Base-by-base conservation (phyloP, 1,140 invertebrate genomes). In the Rhopalosiphum maidis region DNA sequence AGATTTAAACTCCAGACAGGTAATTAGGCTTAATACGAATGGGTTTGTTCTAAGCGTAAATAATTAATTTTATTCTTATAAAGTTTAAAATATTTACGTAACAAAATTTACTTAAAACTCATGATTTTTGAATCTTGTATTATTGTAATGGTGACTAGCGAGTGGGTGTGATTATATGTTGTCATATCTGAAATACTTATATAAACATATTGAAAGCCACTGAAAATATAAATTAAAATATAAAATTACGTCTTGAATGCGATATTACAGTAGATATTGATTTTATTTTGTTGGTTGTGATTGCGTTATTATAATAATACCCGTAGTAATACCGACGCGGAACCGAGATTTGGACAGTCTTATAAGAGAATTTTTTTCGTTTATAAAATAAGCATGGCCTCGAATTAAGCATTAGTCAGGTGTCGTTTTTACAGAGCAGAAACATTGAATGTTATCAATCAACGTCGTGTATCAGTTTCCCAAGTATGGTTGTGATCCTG, bases 401-500 rank as follows among this genome's bases (percentile, higher is more conserved):
- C 60, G n/a, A 18, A 77, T 77, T 77, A n/a, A 77, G 60, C 60
- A 77, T n/a, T 35, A 77, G 60, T 77, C 60, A 77, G 60, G 15
- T 77, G n/a, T 77, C 60, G 60, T n/a, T 77, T 77, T 77, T n/a
- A 77, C 60, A 21, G 60, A 77, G n/a, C 30, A 77, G 60, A 77
- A 77, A 77, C 60, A 77, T 77, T 77, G 30, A 77, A 77, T 77
- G 60, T 77, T 77, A 77, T 77, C 60, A 77, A 77, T 77, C 60
- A 77, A n/a, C 15, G 60, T 77, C 60, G 60, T 35, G 30, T 77
- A 77, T 77, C 60, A 77, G 60, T 77, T 68, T 77, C 15, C 60
- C 5, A 18, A 30, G 60, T n/a, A 77, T 77, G 60, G 3, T n/a
- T 68, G 11, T 68, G 30, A n/a, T 68, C 60, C 60, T 6, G 30